Conservation (phyloP, 2,113 vertebrate species). For the Pteropus alecto region DNA sequence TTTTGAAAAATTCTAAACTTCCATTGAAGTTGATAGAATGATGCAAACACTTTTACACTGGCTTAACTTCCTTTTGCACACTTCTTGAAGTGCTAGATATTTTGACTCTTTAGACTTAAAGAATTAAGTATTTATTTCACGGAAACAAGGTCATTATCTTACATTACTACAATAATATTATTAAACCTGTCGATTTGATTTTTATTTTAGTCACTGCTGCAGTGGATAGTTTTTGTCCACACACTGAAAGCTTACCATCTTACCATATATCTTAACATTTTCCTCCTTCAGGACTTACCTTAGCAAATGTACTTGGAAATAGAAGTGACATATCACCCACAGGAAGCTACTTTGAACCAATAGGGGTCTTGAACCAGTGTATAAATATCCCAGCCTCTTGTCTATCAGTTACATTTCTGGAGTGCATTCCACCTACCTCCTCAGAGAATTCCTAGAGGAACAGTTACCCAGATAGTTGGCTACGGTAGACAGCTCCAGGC, state of each 20-base stretch:
- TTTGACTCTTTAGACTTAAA: not conserved
- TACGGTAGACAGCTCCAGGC: not conserved
- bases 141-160: not conserved
- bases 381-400: not conserved
- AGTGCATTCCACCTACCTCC: not conserved
- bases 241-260: not conserved
- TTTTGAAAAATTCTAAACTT: not conserved
- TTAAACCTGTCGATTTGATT: not conserved
- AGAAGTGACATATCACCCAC: not conserved
- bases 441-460: not conserved
- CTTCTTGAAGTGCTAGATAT: not conserved
- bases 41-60: not conserved
- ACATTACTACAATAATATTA: not conserved
- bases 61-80: not conserved
- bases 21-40: not conserved
- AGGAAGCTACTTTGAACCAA: not conserved
- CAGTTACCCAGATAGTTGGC: too few species aligned
- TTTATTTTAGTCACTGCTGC: not conserved
- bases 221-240: not conserved
- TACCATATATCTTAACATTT: not conserved
- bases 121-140: not conserved
- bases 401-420: not conserved
- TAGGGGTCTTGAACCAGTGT: not conserved
- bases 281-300: not conserved
- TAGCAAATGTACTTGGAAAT: not conserved